Evolutionary conservation across 1,140 invertebrate species (phyloP), one percentile per base, ranked within the genome.

Genomic region (Drosophila seguyi): DNA sequence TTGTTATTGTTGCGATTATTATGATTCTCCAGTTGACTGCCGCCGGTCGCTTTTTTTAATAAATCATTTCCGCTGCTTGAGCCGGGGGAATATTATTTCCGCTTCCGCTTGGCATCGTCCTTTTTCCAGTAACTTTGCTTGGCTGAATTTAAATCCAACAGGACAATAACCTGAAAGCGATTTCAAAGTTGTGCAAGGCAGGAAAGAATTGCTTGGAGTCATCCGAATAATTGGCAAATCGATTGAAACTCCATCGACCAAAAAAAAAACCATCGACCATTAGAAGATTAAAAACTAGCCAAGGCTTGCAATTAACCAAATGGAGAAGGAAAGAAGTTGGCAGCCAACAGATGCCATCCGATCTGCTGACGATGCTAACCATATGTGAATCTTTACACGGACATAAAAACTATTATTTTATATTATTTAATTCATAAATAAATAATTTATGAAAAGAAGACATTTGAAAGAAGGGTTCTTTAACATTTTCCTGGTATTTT

Each of bases 11-110:
- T 52, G 47, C 53, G 44, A 41, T 50, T 45, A 59, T 75, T 75
- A 53, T 58, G 52, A 71, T 66, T 78, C 39, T 62, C 62, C 69
- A 72, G 66, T 50, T 59, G 69, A 55, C 69, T 72, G 66, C 44
- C 73, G 66, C 44, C 73, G 61, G 38, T 38, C 63, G n/a, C 22
- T n/a, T 75, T 83, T 87, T 87, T 88, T 88, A 88, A 88, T 88
- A 88, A 88, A 88, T 88, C 84, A 88, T 88, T 88, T 88, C 80
- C 80, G 85, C 77, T 81, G 80, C 84, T 88, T 84, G 83, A 77
- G 72, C 76, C 63, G 79, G 59, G 62, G 63, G 79, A 69, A 73
- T 87, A 87, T 87, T 81, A 68, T 80, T 83, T 83, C 62, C 59
- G 75, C 71, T 86, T 77, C 66, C 63, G 72, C 59, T 61, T 25